A percentile compares a stretch with the other conserved stretches of the same genome.
phyloP scores from a whole-genome alignment of 2,797 vertebrate species.

The Danio jaintianensis region DNA sequence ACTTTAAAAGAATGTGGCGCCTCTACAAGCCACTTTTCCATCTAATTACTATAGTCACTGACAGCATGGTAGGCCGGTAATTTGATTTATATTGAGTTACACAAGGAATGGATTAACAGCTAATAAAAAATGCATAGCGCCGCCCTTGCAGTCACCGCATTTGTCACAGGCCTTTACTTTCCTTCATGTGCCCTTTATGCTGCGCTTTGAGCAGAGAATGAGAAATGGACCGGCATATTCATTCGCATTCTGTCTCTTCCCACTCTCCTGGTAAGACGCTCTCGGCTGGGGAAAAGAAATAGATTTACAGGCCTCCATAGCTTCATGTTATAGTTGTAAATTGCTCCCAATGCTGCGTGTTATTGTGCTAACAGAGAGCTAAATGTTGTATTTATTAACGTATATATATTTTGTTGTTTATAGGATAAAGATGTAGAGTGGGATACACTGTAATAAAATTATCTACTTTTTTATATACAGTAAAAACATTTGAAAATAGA shows the following conservation, averaged over 20 bases:
- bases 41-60: slow-evolving; percentile 66
- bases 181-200: slow-evolving; percentile 56
- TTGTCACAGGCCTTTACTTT: slow-evolving; percentile 53
- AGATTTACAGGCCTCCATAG: slow-evolving; percentile 6
- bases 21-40: slow-evolving; percentile 45
- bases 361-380: slow-evolving; percentile 11
- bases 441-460: not conserved
- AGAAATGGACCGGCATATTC: slow-evolving; percentile 36
- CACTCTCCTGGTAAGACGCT: slow-evolving; percentile 12
- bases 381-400: slow-evolving; percentile 4
- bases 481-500: not conserved
- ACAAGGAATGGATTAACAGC: slow-evolving; percentile 64
- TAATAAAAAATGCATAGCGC: slow-evolving; percentile 63
- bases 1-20: slow-evolving; percentile 28
- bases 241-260: slow-evolving; percentile 10
- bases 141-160: slow-evolving; percentile 44
- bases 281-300: slow-evolving; percentile 11
- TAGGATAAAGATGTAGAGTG: not conserved
- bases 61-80: slow-evolving; percentile 61
- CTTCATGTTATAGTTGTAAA: slow-evolving; percentile 39
- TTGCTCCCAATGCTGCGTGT: slow-evolving; percentile 1
- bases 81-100: slow-evolving; percentile 68
- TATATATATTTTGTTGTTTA: slow-evolving; percentile 3
- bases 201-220: slow-evolving; percentile 17
- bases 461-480: too few species aligned